These are phyloP conservation scores for Rhinolophus ferrumequinum DNA, from an alignment of 2,113 vertebrate species.

Conservation along the genomic window DNA sequence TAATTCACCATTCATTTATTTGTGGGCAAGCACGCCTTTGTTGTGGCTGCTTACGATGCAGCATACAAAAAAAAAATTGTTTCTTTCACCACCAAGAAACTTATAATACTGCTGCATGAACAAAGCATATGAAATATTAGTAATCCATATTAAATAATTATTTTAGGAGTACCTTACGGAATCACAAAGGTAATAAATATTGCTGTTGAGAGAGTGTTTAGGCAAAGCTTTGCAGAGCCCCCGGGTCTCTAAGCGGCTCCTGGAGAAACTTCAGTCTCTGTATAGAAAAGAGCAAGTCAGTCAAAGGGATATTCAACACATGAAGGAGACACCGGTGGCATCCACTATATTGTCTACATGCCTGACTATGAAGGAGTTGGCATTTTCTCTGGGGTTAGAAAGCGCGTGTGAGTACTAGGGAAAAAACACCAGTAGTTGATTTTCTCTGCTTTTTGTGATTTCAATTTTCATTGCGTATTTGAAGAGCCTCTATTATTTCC, in stretches of 20 bases:
- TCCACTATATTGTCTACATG: background rate
- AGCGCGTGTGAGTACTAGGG: background rate
- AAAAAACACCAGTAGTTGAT: background rate
- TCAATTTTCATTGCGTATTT: conserved; percentile 76
- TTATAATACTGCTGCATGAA: background rate
- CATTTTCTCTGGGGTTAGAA: background rate
- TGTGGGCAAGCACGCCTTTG: background rate
- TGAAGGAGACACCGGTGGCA: fast-evolving
- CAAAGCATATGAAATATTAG: background rate
- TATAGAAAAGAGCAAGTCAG: background rate
- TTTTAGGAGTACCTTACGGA: background rate
- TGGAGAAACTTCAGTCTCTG: background rate
- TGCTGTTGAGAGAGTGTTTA: background rate
- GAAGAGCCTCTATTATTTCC: conserved; percentile 81
- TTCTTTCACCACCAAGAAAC: background rate
- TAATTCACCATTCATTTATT: background rate
- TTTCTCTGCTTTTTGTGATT: conserved; percentile 63
- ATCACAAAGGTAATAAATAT: background rate
- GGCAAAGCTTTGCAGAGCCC: background rate
- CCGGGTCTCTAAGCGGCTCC: background rate
- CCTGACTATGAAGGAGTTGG: background rate
- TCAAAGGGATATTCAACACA: background rate
- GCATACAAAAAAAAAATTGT: background rate
- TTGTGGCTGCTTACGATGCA: background rate
- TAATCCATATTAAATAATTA: conserved; percentile 4